phyloP scores from a whole-genome alignment of 2,113 vertebrate species.

The Varanus komodoensis region DNA sequence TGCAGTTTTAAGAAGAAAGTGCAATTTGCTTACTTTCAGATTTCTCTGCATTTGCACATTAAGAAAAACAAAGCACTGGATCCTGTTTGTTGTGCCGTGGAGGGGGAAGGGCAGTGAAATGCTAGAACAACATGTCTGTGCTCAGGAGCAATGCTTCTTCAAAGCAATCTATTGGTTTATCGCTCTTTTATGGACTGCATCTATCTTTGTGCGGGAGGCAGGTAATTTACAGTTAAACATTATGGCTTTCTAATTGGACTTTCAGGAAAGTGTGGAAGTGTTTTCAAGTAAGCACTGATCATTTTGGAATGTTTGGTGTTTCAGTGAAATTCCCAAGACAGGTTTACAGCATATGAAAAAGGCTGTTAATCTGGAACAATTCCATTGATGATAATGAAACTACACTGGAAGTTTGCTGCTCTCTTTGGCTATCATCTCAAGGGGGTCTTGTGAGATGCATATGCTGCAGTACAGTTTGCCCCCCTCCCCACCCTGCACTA shows the following conservation, averaged over 20 bases:
- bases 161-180: background rate
- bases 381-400: background rate
- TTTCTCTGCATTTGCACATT: background rate
- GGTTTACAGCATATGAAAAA: background rate
- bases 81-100: background rate
- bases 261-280: background rate
- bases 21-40: background rate
- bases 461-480: background rate
- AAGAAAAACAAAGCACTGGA: constrained; percentile 17
- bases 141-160: background rate
- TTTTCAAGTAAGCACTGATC: background rate
- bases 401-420: background rate
- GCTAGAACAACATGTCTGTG: background rate
- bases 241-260: background rate
- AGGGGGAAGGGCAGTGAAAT: background rate
- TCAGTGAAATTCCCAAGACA: background rate
- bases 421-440: background rate
- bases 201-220: background rate
- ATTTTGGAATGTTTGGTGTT: background rate
- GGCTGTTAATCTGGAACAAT: background rate
- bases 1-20: constrained; percentile 31
- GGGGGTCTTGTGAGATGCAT: background rate
- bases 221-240: background rate
- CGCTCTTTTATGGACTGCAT: background rate
- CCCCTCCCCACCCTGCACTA: too few relatives aligned